Base-by-base conservation (phyloP, 2,797 vertebrate species). In the Margarornis squamiger region DNA sequence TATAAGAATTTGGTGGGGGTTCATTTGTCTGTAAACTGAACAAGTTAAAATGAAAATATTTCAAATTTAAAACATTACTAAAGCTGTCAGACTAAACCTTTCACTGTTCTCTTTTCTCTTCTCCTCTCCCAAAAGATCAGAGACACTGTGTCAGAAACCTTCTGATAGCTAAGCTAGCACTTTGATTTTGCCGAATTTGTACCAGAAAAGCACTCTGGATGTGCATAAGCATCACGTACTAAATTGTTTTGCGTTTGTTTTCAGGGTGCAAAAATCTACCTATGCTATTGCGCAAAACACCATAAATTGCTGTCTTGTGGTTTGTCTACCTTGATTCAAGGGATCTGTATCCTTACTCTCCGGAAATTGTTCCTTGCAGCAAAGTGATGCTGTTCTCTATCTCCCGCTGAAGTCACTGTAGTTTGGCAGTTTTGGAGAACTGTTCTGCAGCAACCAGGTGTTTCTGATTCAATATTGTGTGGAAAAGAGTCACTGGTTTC, bases 391-490 rank as follows among this genome's bases (percentile, higher is more conserved):
- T 45, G 24, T n/a, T 73, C 38, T 16, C 29, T 17, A 0, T 19
- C 17, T 51, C 52, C 30, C 2, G 1, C 22, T 62, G 26, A 63
- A 68, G 36, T n/a, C 27, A 12, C n/a, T 19, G 26, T 26, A 29
- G 12, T 27, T 3, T 6, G 21, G 18, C 19, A 48, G 26, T 63
- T 75, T 43, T 49, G 21, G 38, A 71, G 46, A 71, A 57, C 21
- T 0, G 0, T 38, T 73, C 43, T 72, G 30, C 23, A 27, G 32
- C 45, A 32, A 41, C 3, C 30, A 48, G 22, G 4, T 11, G 20
- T 61, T 82, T 77, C 38, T 27, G 27, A 38, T 36, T 46, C 12
- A 22, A 23, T 72, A 27, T 12, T 68, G 6, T 41, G 29, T 10
- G 20, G 34, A 59, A 71, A 75, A 27, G 32, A 24, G 21, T 32